Evolutionary conservation across 1,140 invertebrate species (phyloP).

Genomic region (Parapsyche elsis): DNA sequence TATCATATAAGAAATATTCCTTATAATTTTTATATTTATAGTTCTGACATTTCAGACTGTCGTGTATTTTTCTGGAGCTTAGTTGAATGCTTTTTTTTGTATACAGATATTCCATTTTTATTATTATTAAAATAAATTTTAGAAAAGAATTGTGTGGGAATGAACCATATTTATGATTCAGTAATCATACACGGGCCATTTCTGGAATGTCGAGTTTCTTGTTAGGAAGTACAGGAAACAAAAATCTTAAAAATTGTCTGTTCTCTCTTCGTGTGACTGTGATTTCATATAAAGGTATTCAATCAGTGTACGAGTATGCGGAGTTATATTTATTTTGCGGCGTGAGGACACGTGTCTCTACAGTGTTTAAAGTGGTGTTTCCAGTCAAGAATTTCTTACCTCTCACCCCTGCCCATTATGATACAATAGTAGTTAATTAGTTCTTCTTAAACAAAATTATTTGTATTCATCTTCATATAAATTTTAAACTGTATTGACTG

Average conservation of each 20-base stretch:
- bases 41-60: conserved; percentile 31
- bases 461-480: conserved; percentile 31
- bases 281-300: conserved; percentile 1
- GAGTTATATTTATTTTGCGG: not conserved
- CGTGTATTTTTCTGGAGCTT: conserved; percentile 19
- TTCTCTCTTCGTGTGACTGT: conserved; percentile 11
- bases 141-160: not conserved
- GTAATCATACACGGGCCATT: not conserved
- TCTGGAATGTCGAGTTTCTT: conserved; percentile 26
- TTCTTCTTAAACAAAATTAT: conserved; percentile 26
- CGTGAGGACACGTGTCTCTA: not conserved
- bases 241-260: conserved; percentile 42
- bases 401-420: conserved; percentile 28
- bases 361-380: not conserved
- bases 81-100: conserved; percentile 2
- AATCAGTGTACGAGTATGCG: not conserved
- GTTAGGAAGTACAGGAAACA: conserved; percentile 12
- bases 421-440: conserved; percentile 38
- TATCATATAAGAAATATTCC: conserved; percentile 22
- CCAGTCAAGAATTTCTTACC: not conserved
- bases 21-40: conserved; percentile 29
- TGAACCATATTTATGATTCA: not conserved
- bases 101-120: conserved; percentile 22
- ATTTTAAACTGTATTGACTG: conserved; percentile 35
- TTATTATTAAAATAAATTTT: not conserved